Conservation (phyloP, 2,113 vertebrate species). For the Bufo gargarizans region DNA sequence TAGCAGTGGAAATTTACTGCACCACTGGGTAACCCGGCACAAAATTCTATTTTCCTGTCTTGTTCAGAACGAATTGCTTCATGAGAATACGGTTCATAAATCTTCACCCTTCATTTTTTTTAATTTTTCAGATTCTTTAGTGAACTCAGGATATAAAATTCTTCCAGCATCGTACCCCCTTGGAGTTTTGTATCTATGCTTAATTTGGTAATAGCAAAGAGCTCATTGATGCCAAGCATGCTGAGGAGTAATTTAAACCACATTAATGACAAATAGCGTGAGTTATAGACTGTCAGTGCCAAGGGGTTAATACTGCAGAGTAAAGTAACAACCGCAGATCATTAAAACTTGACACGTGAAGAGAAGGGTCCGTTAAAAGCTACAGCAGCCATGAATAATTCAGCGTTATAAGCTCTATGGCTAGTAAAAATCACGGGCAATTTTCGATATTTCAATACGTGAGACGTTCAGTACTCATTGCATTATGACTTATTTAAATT, state of each 20-base stretch:
- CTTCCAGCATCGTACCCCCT: neutral
- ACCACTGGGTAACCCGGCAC: too few species aligned
- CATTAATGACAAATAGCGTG: constrained; percentile 45
- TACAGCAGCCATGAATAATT: constrained; percentile 26
- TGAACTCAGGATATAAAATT: neutral
- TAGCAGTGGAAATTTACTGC: too few species aligned
- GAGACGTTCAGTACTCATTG: neutral
- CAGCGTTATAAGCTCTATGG: constrained; percentile 14
- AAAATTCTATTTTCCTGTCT: too few species aligned
- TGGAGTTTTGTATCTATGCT: neutral
- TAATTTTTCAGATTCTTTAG: neutral
- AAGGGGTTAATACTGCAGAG: constrained; percentile 45
- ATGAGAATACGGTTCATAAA: neutral
- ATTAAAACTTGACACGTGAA: constrained; percentile 43
- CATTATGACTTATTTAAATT: neutral
- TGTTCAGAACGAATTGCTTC: neutral
- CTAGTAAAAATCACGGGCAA: neutral
- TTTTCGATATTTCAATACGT: neutral
- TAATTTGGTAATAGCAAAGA: neutral
- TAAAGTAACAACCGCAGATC: constrained; percentile 34
- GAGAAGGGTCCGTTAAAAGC: constrained; percentile 27
- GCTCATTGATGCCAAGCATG: constrained; percentile 8
- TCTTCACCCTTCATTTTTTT: neutral
- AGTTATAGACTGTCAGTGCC: constrained; percentile 29
- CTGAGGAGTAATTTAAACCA: constrained; percentile 19